phyloP scores from a whole-genome alignment of 2,113 vertebrate genomes.

The Lampris incognitus region DNA sequence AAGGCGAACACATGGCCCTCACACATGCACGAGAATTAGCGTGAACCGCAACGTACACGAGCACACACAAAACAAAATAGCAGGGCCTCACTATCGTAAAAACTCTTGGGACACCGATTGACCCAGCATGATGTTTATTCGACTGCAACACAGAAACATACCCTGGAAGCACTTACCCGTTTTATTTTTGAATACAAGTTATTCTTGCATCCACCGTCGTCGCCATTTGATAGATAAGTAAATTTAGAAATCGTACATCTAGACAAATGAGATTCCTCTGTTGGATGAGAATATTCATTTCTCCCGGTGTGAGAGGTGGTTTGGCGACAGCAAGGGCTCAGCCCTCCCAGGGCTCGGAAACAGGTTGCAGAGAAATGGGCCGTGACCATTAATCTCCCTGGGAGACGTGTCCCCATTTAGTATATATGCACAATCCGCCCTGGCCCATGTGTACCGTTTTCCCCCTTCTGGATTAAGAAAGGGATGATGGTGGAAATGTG shows the following conservation, averaged over 20 bases:
- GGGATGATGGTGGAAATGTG: slow-evolving; percentile 49
- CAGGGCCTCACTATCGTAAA: neutral
- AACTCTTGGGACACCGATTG: neutral
- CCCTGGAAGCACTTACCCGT: no score
- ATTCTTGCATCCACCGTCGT: no score
- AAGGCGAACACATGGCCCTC: no score
- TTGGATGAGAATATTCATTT: slow-evolving; percentile 23
- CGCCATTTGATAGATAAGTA: neutral
- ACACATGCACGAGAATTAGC: no score
- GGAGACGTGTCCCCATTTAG: slow-evolving; percentile 61
- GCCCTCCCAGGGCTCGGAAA: slow-evolving; percentile 51
- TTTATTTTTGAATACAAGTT: no score
- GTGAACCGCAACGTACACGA: no score
- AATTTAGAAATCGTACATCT: slow-evolving; percentile 1
- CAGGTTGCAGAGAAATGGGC: slow-evolving; percentile 69
- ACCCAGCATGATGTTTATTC: neutral
- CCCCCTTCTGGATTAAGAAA: slow-evolving; percentile 46
- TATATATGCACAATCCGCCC: slow-evolving; percentile 38
- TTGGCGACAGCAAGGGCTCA: slow-evolving; percentile 41
- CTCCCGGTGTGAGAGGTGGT: slow-evolving; percentile 52
- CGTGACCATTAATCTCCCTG: slow-evolving; percentile 67
- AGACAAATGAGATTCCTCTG: slow-evolving; percentile 21
- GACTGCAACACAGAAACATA: slow-evolving; percentile 3
- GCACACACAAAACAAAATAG: neutral
- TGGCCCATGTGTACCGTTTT: slow-evolving; percentile 66